Conservation (phyloP, 2,113 vertebrate species). For the Empidonax alnorum region DNA sequence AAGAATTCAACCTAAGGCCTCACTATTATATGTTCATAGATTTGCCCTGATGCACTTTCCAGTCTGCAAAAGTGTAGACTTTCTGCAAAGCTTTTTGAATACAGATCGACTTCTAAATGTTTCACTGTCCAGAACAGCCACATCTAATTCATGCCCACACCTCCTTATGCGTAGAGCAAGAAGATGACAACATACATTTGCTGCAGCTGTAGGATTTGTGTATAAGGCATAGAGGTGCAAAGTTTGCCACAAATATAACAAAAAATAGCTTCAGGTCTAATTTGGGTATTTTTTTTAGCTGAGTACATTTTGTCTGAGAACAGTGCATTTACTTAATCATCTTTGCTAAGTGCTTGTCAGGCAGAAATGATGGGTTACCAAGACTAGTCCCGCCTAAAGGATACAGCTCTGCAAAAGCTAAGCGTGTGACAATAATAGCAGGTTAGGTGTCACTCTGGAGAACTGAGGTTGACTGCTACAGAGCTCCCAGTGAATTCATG, state of each 20-base stretch:
- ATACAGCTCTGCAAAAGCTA: not conserved
- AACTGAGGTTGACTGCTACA: not conserved
- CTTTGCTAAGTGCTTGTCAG: not conserved
- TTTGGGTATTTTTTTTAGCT: not conserved
- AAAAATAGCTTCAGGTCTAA: not conserved
- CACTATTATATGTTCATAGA: not conserved
- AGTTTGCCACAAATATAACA: not conserved
- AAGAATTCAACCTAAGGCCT: not conserved
- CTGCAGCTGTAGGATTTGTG: not conserved
- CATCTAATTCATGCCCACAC: not conserved
- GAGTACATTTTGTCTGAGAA: not conserved
- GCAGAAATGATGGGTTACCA: not conserved
- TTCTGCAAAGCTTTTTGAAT: not conserved
- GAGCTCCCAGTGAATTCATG: not conserved
- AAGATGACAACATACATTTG: not conserved
- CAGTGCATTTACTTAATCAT: not conserved
- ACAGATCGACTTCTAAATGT: not conserved
- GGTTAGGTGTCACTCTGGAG: not conserved
- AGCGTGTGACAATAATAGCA: not conserved
- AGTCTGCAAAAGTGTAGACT: not conserved
- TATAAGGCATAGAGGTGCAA: not conserved
- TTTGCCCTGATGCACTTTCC: not conserved
- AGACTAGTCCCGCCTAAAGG: not conserved
- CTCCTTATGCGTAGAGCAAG: not conserved
- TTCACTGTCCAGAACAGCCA: not conserved